Evolutionary conservation across 2,888 invertebrate genomes (phyloP).

Genomic region (Sericinus montela): DNA sequence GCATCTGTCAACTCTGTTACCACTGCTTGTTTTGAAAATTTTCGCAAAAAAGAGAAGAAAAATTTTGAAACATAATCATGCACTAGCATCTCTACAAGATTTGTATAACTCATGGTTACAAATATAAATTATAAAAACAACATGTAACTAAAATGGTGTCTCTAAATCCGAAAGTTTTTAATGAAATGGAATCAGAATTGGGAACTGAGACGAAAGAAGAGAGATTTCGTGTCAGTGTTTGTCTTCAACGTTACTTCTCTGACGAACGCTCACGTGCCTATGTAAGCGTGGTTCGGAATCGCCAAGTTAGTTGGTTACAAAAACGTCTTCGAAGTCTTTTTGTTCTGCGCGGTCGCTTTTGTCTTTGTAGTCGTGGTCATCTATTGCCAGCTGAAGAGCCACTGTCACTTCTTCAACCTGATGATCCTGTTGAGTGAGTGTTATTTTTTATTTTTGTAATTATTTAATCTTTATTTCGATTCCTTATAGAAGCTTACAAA

Average conservation of each 20-base stretch:
- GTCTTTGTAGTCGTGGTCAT: slow-evolving; percentile 37
- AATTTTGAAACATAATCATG: no score
- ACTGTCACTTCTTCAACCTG: slow-evolving; percentile 43
- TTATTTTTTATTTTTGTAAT: not conserved
- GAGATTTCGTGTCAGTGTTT: slow-evolving; percentile 43
- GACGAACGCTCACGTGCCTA: slow-evolving; percentile 40
- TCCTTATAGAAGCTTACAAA: no score
- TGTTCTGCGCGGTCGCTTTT: slow-evolving; percentile 30
- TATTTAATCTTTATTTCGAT: no score
- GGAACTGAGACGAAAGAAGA: slow-evolving; percentile 9
- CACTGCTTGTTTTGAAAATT: no score
- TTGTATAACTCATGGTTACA: no score
- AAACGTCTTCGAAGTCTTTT: slow-evolving; percentile 43
- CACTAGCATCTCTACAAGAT: no score
- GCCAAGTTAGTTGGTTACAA: slow-evolving; percentile 43
- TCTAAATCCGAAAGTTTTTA: not conserved
- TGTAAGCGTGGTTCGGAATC: slow-evolving; percentile 26
- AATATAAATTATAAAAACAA: no score
- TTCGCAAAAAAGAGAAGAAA: no score
- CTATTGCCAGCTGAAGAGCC: slow-evolving; percentile 55
- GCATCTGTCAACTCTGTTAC: no score
- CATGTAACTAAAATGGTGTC: no score
- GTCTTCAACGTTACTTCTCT: slow-evolving; percentile 39
- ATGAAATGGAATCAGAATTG: not conserved
- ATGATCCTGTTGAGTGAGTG: slow-evolving; percentile 47